These are phyloP conservation scores for Bombus confusus DNA, from an alignment of 1,140 invertebrate genomes.

Conservation along the genomic window DNA sequence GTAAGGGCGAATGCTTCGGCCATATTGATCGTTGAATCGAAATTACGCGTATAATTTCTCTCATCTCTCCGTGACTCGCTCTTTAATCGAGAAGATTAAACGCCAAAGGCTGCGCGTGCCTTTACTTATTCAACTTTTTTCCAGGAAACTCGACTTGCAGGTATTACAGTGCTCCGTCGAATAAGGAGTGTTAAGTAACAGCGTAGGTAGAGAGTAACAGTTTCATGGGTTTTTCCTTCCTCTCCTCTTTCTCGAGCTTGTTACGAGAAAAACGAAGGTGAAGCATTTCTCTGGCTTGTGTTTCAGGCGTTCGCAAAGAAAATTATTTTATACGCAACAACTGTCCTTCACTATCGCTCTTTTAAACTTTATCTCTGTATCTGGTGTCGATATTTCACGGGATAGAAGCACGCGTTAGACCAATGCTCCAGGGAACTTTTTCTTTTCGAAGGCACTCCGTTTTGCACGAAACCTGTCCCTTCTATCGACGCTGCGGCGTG, in stretches of 20 bases:
- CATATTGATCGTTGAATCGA: conserved; percentile 39
- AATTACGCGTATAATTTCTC: conserved; percentile 43
- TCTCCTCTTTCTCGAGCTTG: background rate
- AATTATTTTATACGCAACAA: conserved; percentile 18
- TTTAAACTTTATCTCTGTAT: conserved; percentile 27
- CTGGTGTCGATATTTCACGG: background rate
- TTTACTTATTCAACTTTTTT: conserved; percentile 1
- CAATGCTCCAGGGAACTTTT: background rate
- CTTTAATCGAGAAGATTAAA: conserved; percentile 30
- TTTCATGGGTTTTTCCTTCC: background rate
- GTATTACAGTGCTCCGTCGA: background rate
- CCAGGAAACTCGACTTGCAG: background rate
- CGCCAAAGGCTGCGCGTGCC: background rate
- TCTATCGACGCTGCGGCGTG: too few relatives aligned
- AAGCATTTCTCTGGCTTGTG: conserved; percentile 10
- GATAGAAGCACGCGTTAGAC: too few relatives aligned
- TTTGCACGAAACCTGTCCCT: background rate
- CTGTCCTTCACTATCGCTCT: background rate
- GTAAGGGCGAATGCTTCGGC: too few relatives aligned
- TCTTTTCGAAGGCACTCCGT: background rate
- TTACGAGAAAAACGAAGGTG: background rate
- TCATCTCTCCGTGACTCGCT: too few relatives aligned
- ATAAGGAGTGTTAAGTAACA: conserved; percentile 20
- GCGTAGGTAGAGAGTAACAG: background rate
- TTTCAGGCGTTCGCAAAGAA: background rate